A percentile compares a stretch with the other conserved stretches of the same genome.
Conservation (phyloP, 2,888 invertebrate genomes). For the Octonoba sinensis region DNA sequence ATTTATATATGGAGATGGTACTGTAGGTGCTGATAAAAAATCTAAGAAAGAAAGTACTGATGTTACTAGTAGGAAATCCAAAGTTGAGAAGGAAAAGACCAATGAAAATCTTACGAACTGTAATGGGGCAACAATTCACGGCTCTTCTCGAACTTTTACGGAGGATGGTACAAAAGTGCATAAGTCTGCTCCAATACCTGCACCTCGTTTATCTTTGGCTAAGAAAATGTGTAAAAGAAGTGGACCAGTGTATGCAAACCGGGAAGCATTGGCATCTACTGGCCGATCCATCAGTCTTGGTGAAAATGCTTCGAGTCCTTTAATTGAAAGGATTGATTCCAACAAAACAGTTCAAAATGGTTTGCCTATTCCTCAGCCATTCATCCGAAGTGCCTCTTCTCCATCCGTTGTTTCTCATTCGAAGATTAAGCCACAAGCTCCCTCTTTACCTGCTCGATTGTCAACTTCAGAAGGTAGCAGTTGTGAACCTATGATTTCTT, state of each 20-base stretch:
- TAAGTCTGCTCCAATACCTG: conserved; percentile 59
- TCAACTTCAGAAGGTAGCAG: conserved; percentile 43
- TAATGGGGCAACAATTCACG: conserved; percentile 33
- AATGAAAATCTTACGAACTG: conserved; percentile 25
- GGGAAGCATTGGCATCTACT: conserved; percentile 54
- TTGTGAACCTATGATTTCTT: conserved; percentile 44
- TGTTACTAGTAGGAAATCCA: conserved; percentile 19
- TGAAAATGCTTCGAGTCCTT: conserved; percentile 43
- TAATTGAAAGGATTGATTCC: conserved; percentile 27
- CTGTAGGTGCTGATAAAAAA: conserved; percentile 26
- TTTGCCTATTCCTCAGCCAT: conserved; percentile 58
- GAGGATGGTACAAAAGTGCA: conserved; percentile 34
- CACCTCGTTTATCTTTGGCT: conserved; percentile 62
- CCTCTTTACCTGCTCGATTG: conserved; percentile 36
- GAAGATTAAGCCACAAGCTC: conserved; percentile 33
- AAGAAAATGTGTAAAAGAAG: conserved; percentile 31
- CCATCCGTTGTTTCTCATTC: conserved; percentile 63
- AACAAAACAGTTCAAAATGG: conserved; percentile 46
- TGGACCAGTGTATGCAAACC: conserved; percentile 64
- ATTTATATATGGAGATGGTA: conserved; percentile 50
- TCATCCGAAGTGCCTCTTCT: conserved; percentile 65
- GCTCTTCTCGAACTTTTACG: conserved; percentile 1
- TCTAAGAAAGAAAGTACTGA: conserved; percentile 29
- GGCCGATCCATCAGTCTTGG: conserved; percentile 63
- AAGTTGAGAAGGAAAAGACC: conserved; percentile 18